phyloP scores from a whole-genome alignment of 2,888 invertebrate genomes.

The Caenorhabditis sp. region DNA sequence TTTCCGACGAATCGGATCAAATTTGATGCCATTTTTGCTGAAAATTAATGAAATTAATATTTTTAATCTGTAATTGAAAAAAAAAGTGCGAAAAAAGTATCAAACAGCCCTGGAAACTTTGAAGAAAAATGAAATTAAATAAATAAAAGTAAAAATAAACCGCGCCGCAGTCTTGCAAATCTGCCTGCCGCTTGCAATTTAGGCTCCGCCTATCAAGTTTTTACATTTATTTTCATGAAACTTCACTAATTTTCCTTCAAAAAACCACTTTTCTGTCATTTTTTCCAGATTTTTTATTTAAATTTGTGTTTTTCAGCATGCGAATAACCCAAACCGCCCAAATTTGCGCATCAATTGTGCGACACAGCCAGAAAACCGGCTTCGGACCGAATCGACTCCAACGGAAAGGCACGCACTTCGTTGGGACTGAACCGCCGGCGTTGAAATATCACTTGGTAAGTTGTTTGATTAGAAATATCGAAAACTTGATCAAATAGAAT shows the following conservation, averaged over 20 bases:
- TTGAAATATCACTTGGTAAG: slow-evolving; percentile 80
- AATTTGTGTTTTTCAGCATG: slow-evolving; percentile 44
- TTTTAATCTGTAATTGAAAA: background rate
- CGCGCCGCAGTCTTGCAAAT: slow-evolving; percentile 23
- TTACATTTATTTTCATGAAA: slow-evolving; percentile 1
- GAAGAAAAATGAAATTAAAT: too few species aligned
- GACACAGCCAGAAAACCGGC: slow-evolving; percentile 76
- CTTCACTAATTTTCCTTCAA: too few species aligned
- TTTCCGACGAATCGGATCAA: slow-evolving; percentile 79
- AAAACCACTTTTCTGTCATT: too few species aligned
- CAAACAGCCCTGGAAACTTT: too few species aligned
- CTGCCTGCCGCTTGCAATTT: background rate
- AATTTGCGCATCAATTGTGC: slow-evolving; percentile 23
- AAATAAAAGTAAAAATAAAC: slow-evolving; percentile 15
- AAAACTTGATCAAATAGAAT: background rate
- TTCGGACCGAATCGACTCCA: slow-evolving; percentile 80
- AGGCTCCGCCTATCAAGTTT: slow-evolving; percentile 16
- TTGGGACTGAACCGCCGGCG: slow-evolving; percentile 81
- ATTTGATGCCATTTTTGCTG: slow-evolving; percentile 61
- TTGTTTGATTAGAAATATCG: too few species aligned
- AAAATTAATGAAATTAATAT: background rate
- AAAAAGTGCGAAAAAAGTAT: slow-evolving; percentile 9
- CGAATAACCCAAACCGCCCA: slow-evolving; percentile 26
- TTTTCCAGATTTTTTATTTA: too few species aligned
- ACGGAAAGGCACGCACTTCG: slow-evolving; percentile 80